phyloP scores from a whole-genome alignment of 2,113 vertebrate genomes.

The Leptobrachium leishanense region DNA sequence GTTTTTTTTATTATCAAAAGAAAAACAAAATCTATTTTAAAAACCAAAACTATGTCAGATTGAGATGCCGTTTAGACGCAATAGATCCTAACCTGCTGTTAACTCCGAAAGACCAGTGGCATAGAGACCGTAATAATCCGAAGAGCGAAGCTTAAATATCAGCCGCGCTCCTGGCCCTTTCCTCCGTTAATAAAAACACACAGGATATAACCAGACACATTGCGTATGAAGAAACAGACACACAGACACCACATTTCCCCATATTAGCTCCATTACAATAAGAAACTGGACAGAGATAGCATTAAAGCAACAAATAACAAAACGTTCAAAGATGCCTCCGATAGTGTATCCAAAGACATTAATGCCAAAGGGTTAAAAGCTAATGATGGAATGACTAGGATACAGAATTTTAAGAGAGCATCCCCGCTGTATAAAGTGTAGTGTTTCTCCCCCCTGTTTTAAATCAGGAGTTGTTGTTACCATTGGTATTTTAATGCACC shows the following conservation, averaged over 20 bases:
- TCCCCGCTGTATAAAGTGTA: too few species aligned
- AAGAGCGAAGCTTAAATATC: conserved; percentile 37
- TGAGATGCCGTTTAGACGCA: conserved; percentile 37
- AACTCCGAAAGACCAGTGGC: conserved; percentile 17
- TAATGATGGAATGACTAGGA: not conserved
- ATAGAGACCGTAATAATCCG: not conserved
- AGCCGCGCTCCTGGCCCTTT: conserved; percentile 17
- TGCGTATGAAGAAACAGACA: not conserved
- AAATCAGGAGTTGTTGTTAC: too few species aligned
- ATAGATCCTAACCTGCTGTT: conserved; percentile 27
- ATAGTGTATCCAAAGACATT: not conserved
- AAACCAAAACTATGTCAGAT: conserved; percentile 32
- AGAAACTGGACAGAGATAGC: not conserved
- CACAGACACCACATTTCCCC: not conserved
- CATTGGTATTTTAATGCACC: too few species aligned
- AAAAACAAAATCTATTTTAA: conserved; percentile 42
- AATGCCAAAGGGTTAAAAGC: not conserved
- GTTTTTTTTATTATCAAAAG: conserved; percentile 43
- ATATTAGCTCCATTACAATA: conserved; percentile 8
- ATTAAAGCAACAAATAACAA: not conserved
- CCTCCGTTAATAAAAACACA: conserved; percentile 8
- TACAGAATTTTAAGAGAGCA: too few species aligned
- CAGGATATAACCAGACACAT: conserved; percentile 3
- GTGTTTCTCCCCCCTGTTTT: too few species aligned
- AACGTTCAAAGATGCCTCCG: conserved; percentile 8